Evolutionary conservation across 2,797 vertebrate species (phyloP).

Genomic region (Mormyrops attenuatus): DNA sequence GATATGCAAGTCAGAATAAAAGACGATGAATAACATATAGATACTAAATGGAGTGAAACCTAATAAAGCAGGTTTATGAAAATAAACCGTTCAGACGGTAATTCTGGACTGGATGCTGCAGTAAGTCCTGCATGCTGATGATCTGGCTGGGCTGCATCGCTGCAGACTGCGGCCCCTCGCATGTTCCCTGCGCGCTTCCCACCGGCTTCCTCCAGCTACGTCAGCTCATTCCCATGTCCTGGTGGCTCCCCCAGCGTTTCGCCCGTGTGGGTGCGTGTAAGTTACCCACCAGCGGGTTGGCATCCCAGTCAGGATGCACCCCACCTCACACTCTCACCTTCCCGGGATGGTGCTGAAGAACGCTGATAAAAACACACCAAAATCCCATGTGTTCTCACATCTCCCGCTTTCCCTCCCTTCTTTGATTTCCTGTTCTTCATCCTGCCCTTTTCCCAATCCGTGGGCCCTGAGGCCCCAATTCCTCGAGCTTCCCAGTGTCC

Average conservation of each 20-base stretch:
- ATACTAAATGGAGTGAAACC: not conserved
- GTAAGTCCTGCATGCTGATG: not conserved
- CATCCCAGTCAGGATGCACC: not conserved
- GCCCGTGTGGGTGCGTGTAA: not conserved
- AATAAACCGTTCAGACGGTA: not conserved
- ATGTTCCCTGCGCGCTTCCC: not conserved
- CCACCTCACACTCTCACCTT: not conserved
- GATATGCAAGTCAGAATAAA: not conserved
- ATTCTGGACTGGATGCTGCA: not conserved
- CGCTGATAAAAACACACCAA: not conserved
- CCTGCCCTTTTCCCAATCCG: not conserved
- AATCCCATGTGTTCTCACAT: not conserved
- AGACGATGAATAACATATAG: not conserved
- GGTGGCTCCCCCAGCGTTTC: not conserved
- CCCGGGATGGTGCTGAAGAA: not conserved
- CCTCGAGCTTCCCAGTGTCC: not conserved
- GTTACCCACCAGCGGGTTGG: not conserved
- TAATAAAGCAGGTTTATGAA: not conserved
- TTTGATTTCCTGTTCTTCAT: not conserved
- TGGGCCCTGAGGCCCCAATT: not conserved
- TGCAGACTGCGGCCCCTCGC: not conserved
- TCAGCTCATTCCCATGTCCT: not conserved
- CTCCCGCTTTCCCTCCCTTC: not conserved
- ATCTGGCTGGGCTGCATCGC: not conserved
- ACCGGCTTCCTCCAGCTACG: not conserved